Conservation (phyloP, 2,797 vertebrate genomes). For the Cossypha caffra region DNA sequence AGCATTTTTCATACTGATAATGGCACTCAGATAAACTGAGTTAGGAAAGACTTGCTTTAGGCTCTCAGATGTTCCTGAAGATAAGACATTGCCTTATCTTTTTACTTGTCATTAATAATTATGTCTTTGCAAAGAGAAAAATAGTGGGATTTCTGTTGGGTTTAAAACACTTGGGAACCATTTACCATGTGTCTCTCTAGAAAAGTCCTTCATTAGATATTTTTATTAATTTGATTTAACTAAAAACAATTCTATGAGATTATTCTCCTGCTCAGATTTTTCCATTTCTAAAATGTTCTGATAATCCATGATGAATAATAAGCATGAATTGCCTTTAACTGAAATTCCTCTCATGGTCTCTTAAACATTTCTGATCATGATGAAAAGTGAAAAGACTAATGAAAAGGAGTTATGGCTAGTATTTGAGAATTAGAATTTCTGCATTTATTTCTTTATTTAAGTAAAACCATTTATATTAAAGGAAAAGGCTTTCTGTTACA, state of each 20-base stretch:
- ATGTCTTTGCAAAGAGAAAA: neutral
- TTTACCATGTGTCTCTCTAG: neutral
- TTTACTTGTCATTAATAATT: neutral
- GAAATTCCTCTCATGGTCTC: neutral
- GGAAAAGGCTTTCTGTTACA: neutral
- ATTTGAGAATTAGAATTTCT: neutral
- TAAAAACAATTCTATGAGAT: neutral
- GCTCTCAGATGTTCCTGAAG: neutral
- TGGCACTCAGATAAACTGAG: neutral
- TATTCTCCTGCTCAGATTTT: neutral
- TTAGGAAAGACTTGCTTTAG: neutral
- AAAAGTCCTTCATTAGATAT: neutral
- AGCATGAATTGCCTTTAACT: neutral
- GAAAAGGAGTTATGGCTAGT: neutral
- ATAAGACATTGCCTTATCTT: neutral
- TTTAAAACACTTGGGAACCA: neutral
- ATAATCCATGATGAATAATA: neutral
- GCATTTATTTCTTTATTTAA: neutral
- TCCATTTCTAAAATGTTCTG: neutral
- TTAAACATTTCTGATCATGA: neutral
- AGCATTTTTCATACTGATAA: neutral
- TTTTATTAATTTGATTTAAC: neutral
- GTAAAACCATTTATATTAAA: neutral
- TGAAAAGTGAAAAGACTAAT: neutral
- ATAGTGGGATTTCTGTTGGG: neutral